A percentile compares a stretch with the other conserved stretches of the same genome.
phyloP scores from a whole-genome alignment of 2,797 vertebrate genomes.

The Brachyrhaphis roseni region DNA sequence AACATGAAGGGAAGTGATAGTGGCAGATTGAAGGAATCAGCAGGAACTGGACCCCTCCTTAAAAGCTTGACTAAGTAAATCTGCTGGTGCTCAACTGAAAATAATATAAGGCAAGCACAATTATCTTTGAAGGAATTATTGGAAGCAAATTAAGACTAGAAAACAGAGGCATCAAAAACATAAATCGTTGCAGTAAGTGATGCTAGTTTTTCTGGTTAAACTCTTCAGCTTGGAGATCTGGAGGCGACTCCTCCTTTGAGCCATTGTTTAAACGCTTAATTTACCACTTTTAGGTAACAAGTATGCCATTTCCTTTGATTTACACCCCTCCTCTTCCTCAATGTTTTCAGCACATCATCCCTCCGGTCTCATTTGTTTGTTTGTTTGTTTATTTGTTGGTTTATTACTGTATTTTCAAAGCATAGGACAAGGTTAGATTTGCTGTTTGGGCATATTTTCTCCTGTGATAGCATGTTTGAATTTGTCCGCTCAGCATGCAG shows the following conservation, averaged over 20 bases:
- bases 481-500: constrained; percentile 83
- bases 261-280: constrained; percentile 16
- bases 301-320: constrained; percentile 18
- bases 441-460: constrained; percentile 81
- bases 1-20: constrained; percentile 59
- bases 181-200: constrained; percentile 7
- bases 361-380: constrained; percentile 68
- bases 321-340: constrained; percentile 7
- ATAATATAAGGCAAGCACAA: constrained; percentile 35
- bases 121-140: constrained; percentile 25
- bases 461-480: constrained; percentile 83
- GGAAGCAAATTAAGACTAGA: constrained; percentile 15
- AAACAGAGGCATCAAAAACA: background rate
- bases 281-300: constrained; percentile 30
- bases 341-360: constrained; percentile 50
- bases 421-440: constrained; percentile 70
- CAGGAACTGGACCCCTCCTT: constrained; percentile 57
- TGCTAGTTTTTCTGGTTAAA: background rate
- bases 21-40: constrained; percentile 55
- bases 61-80: constrained; percentile 62
- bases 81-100: constrained; percentile 43
- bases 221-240: constrained; percentile 1
- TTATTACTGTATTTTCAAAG: constrained; percentile 73
- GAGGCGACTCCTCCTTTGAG: constrained; percentile 22
- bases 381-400: constrained; percentile 77